A percentile compares a stretch with the other conserved stretches of the same genome.
Conservation (phyloP, 2,888 invertebrate genomes). For the Xylota segnis region DNA sequence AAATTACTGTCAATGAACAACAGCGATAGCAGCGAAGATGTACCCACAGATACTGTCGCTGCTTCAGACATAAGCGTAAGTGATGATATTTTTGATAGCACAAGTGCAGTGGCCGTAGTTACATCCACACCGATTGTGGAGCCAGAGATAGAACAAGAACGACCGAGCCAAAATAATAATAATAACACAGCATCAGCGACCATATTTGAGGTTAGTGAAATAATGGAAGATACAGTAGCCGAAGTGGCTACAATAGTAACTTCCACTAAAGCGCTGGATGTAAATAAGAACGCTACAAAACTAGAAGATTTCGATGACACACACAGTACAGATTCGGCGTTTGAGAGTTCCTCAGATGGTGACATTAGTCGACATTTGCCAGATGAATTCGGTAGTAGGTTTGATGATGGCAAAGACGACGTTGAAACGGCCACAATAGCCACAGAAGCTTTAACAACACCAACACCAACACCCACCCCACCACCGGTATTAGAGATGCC, state of each 20-base stretch:
- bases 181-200: slow-evolving; percentile 56
- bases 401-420: slow-evolving; percentile 81
- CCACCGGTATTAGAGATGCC: slow-evolving; percentile 50
- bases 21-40: slow-evolving; percentile 81
- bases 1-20: slow-evolving; percentile 83
- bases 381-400: slow-evolving; percentile 82
- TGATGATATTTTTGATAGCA: slow-evolving; percentile 81
- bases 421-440: slow-evolving; percentile 83
- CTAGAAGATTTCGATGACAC: slow-evolving; percentile 83
- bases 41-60: slow-evolving; percentile 82
- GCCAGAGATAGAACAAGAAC: slow-evolving; percentile 42
- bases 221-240: slow-evolving; percentile 49
- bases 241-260: slow-evolving; percentile 63
- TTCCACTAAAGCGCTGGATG: slow-evolving; percentile 80
- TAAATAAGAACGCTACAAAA: slow-evolving; percentile 81
- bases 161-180: slow-evolving; percentile 53
- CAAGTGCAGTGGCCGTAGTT: slow-evolving; percentile 61
- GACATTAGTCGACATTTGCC: slow-evolving; percentile 83
- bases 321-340: slow-evolving; percentile 83
- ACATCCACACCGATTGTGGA: slow-evolving; percentile 58
- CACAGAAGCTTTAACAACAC: slow-evolving; percentile 80
- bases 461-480: slow-evolving; percentile 77
- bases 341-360: slow-evolving; percentile 83
- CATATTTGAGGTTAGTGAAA: slow-evolving; percentile 62
- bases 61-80: slow-evolving; percentile 83